Conservation (phyloP, 2,888 invertebrate species). For the Eupithecia subfuscata region DNA sequence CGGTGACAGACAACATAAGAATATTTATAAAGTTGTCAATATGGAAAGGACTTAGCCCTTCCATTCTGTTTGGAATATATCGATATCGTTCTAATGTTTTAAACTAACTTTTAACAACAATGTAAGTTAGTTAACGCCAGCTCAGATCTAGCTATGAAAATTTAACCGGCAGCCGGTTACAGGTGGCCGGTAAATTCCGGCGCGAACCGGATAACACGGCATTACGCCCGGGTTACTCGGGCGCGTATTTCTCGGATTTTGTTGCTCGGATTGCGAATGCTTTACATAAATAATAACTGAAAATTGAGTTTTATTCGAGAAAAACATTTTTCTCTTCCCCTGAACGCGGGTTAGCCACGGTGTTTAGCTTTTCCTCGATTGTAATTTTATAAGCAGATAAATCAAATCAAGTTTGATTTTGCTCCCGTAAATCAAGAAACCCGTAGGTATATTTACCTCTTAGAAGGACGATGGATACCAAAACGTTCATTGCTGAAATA, state of each 20-base stretch:
- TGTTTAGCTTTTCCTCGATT: neutral
- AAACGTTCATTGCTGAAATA: conserved; percentile 13
- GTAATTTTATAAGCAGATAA: neutral
- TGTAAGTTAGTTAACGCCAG: conserved; percentile 7
- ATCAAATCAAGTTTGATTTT: neutral
- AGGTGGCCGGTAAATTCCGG: conserved; percentile 74
- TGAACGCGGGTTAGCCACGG: neutral
- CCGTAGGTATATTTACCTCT: neutral
- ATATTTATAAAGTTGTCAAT: neutral
- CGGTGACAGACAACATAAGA: neutral
- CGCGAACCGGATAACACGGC: conserved; percentile 59
- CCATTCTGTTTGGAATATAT: neutral
- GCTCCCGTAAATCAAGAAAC: conserved; percentile 10
- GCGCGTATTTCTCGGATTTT: conserved; percentile 39
- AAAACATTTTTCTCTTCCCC: neutral
- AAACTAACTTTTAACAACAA: neutral
- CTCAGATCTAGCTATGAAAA: conserved; percentile 60
- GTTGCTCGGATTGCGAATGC: conserved; percentile 23
- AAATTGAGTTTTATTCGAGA: conserved; percentile 10
- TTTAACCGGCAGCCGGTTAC: conserved; percentile 65
- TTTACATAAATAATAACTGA: conserved; percentile 30
- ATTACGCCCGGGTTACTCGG: conserved; percentile 47
- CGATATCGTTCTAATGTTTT: neutral
- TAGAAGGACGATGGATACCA: conserved; percentile 2
- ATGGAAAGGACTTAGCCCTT: neutral